Conservation (phyloP, 2,888 invertebrate genomes). For the Sinodicranocentrus sp. region DNA sequence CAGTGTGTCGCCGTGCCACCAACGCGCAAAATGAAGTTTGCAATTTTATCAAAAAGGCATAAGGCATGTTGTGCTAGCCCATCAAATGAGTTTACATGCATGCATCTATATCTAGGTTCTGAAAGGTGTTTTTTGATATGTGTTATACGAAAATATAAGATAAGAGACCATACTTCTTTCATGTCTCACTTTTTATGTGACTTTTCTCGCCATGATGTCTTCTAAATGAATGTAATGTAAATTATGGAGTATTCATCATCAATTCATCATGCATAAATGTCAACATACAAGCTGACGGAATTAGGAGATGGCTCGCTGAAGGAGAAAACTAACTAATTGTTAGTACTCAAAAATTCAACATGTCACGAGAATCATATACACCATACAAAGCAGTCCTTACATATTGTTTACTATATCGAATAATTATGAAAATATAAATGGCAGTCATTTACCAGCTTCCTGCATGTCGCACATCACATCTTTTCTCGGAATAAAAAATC, state of each 20-base stretch:
- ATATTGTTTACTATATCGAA: not conserved
- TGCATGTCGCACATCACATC: too few relatives aligned
- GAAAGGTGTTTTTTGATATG: too few relatives aligned
- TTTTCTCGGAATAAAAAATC: too few relatives aligned
- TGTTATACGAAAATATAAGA: too few relatives aligned
- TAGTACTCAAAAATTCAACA: slow-evolving; percentile 22
- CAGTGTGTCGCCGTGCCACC: not conserved
- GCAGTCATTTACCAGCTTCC: too few relatives aligned
- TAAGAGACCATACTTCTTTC: not conserved
- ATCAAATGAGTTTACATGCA: too few relatives aligned
- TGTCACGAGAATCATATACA: slow-evolving; percentile 14
- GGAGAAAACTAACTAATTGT: slow-evolving; percentile 51
- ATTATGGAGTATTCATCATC: too few relatives aligned
- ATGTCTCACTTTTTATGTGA: slow-evolving; percentile 21
- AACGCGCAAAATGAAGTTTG: not conserved
- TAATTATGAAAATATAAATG: not conserved
- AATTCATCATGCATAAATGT: slow-evolving; percentile 35
- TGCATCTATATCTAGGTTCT: too few relatives aligned
- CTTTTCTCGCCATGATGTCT: slow-evolving; percentile 49
- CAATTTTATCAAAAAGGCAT: too few relatives aligned
- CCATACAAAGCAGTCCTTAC: not conserved
- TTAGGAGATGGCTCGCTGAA: slow-evolving; percentile 34
- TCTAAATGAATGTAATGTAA: too few relatives aligned
- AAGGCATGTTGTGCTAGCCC: too few relatives aligned
- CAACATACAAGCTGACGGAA: slow-evolving; percentile 40